These are phyloP conservation scores for Noctua janthe DNA, from an alignment of 2,888 invertebrate genomes.

Conservation along the genomic window DNA sequence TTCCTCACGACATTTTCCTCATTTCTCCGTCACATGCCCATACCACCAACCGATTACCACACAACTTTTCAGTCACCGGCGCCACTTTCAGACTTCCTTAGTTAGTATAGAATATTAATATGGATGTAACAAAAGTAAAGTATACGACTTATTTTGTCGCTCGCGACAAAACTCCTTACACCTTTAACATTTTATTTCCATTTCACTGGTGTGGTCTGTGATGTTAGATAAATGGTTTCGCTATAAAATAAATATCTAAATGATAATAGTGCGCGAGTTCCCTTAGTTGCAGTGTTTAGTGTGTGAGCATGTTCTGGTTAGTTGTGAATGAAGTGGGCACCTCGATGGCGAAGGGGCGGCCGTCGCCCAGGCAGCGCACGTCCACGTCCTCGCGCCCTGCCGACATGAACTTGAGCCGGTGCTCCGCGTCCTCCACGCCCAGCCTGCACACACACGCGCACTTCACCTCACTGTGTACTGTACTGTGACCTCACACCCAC, in stretches of 20 bases:
- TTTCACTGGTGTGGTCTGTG: not conserved
- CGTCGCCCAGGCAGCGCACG: conserved; percentile 97
- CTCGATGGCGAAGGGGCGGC: conserved; percentile 98
- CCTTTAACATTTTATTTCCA: not conserved
- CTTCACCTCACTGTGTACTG: not conserved
- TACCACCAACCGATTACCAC: too few species aligned
- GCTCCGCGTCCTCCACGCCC: conserved; percentile 74
- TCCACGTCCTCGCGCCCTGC: conserved; percentile 99
- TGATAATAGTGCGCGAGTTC: not conserved
- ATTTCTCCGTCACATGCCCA: too few species aligned
- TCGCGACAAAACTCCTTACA: not conserved
- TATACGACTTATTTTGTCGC: too few species aligned
- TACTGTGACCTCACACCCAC: not conserved
- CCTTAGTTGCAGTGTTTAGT: not conserved
- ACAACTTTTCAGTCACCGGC: too few species aligned
- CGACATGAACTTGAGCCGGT: conserved; percentile 94
- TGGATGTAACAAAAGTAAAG: too few species aligned
- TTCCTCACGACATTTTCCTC: too few species aligned
- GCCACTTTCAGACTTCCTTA: too few species aligned
- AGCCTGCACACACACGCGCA: conserved; percentile 68
- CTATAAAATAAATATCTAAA: not conserved
- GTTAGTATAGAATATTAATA: too few species aligned
- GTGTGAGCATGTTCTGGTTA: not conserved
- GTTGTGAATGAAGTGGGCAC: conserved; percentile 84
- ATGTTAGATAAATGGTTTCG: not conserved